phyloP scores from a whole-genome alignment of 2,888 invertebrate genomes.

The Xanthorhoe designata region DNA sequence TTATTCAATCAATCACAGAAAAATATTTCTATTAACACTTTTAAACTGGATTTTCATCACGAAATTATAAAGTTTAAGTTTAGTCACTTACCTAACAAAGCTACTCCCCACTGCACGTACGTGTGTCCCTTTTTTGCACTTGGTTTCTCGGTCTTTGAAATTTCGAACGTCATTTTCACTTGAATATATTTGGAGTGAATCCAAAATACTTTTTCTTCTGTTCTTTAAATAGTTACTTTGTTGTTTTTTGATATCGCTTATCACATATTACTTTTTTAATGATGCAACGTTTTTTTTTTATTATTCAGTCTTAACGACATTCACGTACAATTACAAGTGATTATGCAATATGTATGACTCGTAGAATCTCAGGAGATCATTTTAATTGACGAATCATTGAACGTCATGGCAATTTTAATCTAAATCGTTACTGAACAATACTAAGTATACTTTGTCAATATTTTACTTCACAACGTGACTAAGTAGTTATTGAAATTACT shows the following conservation, averaged over 20 bases:
- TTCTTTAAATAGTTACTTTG: background rate
- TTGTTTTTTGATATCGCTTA: background rate
- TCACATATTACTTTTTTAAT: background rate
- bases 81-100: constrained; percentile 22
- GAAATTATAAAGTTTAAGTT: background rate
- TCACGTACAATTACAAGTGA: background rate
- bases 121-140: constrained; percentile 8
- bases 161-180: constrained; percentile 4
- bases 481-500: background rate
- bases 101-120: constrained; percentile 25
- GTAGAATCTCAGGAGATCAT: background rate
- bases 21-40: too few relatives aligned
- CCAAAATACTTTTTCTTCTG: background rate
- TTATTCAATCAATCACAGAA: too few relatives aligned
- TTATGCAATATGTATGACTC: background rate
- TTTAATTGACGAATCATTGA: background rate
- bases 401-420: background rate
- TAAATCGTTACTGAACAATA: background rate
- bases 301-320: background rate
- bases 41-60: too few relatives aligned
- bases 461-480: background rate
- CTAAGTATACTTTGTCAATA: background rate
- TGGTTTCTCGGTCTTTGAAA: background rate
- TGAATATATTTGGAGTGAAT: background rate
- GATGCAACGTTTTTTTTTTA: background rate